Conservation (phyloP, 2,113 vertebrate species). For the Urocolius indicus region DNA sequence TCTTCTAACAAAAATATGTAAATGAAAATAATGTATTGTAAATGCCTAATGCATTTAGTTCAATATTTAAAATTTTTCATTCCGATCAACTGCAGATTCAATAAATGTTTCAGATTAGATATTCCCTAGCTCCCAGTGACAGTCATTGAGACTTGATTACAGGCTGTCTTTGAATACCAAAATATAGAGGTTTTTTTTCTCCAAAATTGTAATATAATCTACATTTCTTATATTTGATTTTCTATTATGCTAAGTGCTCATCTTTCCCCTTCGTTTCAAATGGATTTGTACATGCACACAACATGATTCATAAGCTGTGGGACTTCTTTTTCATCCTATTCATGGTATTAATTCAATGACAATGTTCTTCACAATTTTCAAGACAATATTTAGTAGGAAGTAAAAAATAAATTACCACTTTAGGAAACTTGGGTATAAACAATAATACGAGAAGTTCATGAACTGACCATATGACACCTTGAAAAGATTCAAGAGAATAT, state of each 20-base stretch:
- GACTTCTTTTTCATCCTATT: neutral
- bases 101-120: constrained; percentile 39
- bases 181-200: neutral
- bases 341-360: neutral
- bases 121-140: neutral
- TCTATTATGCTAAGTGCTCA: neutral
- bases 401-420: neutral
- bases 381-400: neutral
- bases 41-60: constrained; percentile 21
- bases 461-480: neutral
- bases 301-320: neutral
- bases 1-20: constrained; percentile 47
- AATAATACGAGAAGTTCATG: neutral
- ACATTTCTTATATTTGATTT: neutral
- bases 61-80: constrained; percentile 27
- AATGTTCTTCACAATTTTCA: constrained; percentile 1
- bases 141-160: neutral
- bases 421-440: neutral
- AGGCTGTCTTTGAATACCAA: neutral
- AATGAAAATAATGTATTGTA: constrained; percentile 32
- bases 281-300: neutral
- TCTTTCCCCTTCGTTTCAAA: neutral
- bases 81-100: constrained; percentile 5
- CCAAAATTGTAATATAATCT: neutral
- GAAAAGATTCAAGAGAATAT: neutral